A percentile compares a stretch with the other conserved stretches of the same genome.
Evolutionary conservation across 2,888 invertebrate species (phyloP).

Genomic region (Agrotis puta): DNA sequence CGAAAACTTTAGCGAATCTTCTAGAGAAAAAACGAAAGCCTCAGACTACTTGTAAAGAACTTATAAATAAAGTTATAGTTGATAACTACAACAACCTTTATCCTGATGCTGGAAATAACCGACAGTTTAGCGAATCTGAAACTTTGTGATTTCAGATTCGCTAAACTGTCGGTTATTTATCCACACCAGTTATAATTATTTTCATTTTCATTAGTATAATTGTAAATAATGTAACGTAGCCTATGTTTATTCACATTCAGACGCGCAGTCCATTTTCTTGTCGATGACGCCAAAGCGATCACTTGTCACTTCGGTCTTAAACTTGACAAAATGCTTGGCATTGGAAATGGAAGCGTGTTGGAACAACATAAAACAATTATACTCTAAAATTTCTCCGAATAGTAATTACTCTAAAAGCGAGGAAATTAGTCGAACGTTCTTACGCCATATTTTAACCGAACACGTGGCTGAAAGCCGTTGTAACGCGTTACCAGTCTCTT

Average conservation of each 20-base stretch:
- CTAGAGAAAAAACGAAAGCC: neutral
- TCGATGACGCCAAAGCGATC: constrained; percentile 53
- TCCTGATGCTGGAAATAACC: constrained; percentile 6
- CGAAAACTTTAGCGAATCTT: neutral
- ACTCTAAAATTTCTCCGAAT: constrained; percentile 51
- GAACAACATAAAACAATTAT: constrained; percentile 57
- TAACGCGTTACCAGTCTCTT: constrained; percentile 53
- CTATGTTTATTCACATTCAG: constrained; percentile 18
- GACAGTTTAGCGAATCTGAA: constrained; percentile 11
- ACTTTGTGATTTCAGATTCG: too few relatives aligned
- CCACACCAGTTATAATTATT: constrained; percentile 22
- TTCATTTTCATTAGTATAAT: constrained; percentile 10
- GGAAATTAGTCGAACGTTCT: constrained; percentile 37
- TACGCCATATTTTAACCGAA: constrained; percentile 47
- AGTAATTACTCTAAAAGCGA: constrained; percentile 50
- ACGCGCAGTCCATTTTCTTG: constrained; percentile 22
- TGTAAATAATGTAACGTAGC: constrained; percentile 19
- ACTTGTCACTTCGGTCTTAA: constrained; percentile 57
- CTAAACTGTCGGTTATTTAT: too few relatives aligned
- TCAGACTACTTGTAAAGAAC: neutral
- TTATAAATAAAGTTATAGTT: neutral
- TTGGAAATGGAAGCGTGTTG: constrained; percentile 54
- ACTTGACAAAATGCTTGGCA: constrained; percentile 60
- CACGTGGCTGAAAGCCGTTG: constrained; percentile 51
- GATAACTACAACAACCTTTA: constrained; percentile 10